These are phyloP conservation scores for Dolichotis patagonum DNA, from an alignment of 2,113 vertebrate genomes.

Conservation along the genomic window DNA sequence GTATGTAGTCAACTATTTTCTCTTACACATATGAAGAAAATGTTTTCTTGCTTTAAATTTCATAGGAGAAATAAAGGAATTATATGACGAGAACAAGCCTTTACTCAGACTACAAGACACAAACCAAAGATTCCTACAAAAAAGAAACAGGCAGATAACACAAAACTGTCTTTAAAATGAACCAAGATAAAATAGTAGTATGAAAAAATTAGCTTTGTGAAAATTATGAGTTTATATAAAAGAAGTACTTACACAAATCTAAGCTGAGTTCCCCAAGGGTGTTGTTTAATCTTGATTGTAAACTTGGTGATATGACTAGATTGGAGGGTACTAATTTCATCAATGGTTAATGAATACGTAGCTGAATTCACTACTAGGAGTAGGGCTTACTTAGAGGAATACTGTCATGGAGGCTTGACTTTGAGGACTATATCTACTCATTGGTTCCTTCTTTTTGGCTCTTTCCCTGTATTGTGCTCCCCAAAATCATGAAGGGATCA, in stretches of 20 bases:
- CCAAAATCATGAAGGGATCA: background rate
- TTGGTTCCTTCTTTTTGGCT: background rate
- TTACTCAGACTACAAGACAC: background rate
- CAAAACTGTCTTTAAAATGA: background rate
- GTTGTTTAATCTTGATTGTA: background rate
- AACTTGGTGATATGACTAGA: background rate
- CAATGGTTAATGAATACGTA: background rate
- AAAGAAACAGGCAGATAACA: background rate
- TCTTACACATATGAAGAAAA: background rate
- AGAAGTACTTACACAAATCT: background rate
- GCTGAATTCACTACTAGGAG: background rate
- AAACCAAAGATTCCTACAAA: background rate
- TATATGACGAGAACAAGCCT: background rate
- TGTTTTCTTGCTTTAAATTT: background rate
- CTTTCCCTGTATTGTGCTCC: background rate
- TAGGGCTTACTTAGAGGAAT: background rate
- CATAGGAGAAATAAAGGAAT: background rate
- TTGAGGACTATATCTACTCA: background rate
- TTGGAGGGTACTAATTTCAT: background rate
- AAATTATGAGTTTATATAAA: background rate
- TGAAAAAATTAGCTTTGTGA: background rate
- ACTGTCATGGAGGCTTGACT: background rate
- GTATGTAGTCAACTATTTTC: background rate
- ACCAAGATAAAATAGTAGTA: background rate
- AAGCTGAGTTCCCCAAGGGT: background rate